phyloP scores from a whole-genome alignment of 53 echinoderm and acorn worm species.

The Astropecten irregularis region DNA sequence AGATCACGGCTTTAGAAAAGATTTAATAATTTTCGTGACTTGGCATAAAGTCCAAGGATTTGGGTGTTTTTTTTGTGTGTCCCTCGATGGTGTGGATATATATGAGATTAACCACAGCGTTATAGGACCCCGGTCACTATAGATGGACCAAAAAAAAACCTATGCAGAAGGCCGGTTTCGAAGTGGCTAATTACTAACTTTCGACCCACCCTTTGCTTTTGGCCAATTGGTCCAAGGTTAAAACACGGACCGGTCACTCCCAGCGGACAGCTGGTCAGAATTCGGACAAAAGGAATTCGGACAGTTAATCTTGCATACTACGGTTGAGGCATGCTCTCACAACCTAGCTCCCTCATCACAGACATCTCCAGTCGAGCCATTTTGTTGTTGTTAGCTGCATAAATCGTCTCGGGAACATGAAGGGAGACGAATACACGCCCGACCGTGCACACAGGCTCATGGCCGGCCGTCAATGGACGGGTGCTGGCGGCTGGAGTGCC shows the following conservation, averaged over 20 bases:
- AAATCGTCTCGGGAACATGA: not conserved
- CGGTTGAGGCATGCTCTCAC: too few relatives aligned
- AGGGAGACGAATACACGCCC: too few relatives aligned
- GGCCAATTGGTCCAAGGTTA: conserved; percentile 24
- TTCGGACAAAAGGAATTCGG: conserved; percentile 19
- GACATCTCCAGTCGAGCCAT: too few relatives aligned
- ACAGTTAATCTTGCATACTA: not conserved
- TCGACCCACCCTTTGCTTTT: not conserved
- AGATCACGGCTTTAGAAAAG: not conserved
- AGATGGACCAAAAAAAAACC: not conserved
- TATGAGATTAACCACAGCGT: not conserved
- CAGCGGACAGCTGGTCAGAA: not conserved
- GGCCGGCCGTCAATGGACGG: not conserved
- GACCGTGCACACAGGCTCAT: not conserved
- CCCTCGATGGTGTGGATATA: not conserved
- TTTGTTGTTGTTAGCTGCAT: not conserved
- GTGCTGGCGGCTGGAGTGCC: not conserved
- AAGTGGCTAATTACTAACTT: too few relatives aligned
- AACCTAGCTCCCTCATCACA: too few relatives aligned
- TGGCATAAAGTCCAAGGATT: not conserved
- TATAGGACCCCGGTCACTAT: not conserved
- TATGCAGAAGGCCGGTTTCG: too few relatives aligned
- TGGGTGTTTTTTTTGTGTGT: not conserved
- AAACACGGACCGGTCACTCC: not conserved
- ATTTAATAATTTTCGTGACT: conserved; percentile 5